Conservation (phyloP, 2,888 invertebrate genomes). For the Disparrhopalites patrizii region DNA sequence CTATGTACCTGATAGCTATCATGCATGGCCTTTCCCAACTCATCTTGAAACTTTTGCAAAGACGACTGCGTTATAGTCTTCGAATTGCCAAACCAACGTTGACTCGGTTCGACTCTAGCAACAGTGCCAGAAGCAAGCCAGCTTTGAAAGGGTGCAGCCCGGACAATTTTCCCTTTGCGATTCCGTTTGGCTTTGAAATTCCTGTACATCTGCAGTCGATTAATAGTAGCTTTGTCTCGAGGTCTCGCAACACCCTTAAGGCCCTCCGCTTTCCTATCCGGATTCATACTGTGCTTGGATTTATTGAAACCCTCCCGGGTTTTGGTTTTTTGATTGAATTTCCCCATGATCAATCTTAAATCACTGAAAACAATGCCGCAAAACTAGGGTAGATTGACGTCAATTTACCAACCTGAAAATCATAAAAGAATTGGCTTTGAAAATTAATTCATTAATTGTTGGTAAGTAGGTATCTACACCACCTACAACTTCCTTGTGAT, state of each 20-base stretch:
- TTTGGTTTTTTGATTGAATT: conserved; percentile 36
- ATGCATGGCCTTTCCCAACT: conserved; percentile 87
- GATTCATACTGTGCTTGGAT: conserved; percentile 66
- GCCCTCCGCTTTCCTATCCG: conserved; percentile 73
- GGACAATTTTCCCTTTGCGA: conserved; percentile 77
- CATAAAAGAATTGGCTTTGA: too few species aligned
- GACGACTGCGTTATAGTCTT: conserved; percentile 90
- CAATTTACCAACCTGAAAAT: too few species aligned
- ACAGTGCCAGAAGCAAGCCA: conserved; percentile 80
- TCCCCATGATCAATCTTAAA: too few species aligned
- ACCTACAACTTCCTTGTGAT: too few species aligned
- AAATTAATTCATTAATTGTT: too few species aligned
- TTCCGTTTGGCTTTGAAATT: conserved; percentile 95
- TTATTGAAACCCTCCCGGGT: conserved; percentile 43
- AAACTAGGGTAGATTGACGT: too few species aligned
- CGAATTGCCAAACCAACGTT: conserved; percentile 99
- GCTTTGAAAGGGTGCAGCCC: conserved; percentile 93
- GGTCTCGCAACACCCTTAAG: conserved; percentile 79
- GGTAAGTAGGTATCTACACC: too few species aligned
- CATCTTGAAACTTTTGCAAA: conserved; percentile 84
- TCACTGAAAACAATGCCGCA: too few species aligned
- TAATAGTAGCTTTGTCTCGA: conserved; percentile 89
- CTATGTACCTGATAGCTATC: conserved; percentile 77
- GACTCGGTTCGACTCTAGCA: conserved; percentile 93
- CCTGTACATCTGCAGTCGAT: conserved; percentile 95